Base-by-base conservation (phyloP, 2,888 invertebrate species). In the Ernsta delagoae region DNA sequence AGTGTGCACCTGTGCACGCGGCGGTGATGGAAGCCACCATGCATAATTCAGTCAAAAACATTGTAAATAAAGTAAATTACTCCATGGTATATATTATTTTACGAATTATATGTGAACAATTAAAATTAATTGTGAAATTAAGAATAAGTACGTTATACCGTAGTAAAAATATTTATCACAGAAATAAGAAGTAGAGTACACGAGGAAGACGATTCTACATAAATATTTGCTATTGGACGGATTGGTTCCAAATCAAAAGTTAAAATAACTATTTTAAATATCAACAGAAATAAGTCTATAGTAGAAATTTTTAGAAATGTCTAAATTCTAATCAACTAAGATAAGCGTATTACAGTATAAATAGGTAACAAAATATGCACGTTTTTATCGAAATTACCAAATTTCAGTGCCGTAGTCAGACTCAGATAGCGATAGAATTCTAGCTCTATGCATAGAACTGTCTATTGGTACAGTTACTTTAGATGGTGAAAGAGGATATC, bases 361-460 rank as follows among this genome's bases (percentile, higher is more conserved):
- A 62, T 64, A 75, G 76, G 77, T 78, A 78, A 79, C 76, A 72
- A 72, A 9, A 4, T 16, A 41, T 16, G 59, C 39, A 59, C 45
- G 45, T 36, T 34, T 62, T 45, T 12, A 12, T 64, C 71, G 11
- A 7, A 57, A 65, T 70, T 94, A 97, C 97, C 97, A 97, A 83
- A 97, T 97, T 92, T 97, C 97, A 68, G 96, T 96, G 73, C 95
- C 95, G 76, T 94, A 94, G 75, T 96, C 95, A 11, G 95, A 92
- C 80, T 92, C 93, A 70, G 94, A 91, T 73, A 95, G 94, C 70
- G 95, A 95, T 74, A 96, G 92, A 72, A 96, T 95, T 81, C 95
- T 93, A 70, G 95, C 96, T 75, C 95, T 94, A 83, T 95, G 95
- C 84, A 94, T 92, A 71, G 91, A 92, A 73, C 94, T 90, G 86